Evolutionary conservation across 2,888 invertebrate genomes (phyloP), one percentile per base, ranked within the genome.

Genomic region (Teleiodes luculella): DNA sequence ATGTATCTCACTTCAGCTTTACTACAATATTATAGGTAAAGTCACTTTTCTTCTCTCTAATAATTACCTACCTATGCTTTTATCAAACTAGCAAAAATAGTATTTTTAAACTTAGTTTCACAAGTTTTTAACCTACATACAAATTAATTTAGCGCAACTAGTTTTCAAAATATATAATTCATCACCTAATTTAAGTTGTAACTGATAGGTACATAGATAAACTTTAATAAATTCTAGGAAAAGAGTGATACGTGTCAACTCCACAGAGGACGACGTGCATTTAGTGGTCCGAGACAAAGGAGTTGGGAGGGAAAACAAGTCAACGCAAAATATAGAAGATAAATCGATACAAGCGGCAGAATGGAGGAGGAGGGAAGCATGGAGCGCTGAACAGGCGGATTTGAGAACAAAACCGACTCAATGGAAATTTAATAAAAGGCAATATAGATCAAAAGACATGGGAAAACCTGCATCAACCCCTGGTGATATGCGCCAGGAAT

Each of bases 281-380:
- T 91, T 94, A 89, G 93, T 94, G 85, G 92, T 92, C 79, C 91
- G 92, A 81, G 94, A 93, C 90, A 92, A 92, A 80, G 93, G 92
- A 87, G 90, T 91, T 82, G 91, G 92, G 76, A 92, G 91, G 84
- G 93, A 94, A 90, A 94, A 92, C 90, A 94, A 94, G 91, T 93
- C 94, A 78, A 94, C 93, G 80, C 94, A 94, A 92, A 93, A 87
- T 82, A 70, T 84, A 83, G 86, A 94, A 89, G 94, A 92, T 90
- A 94, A 94, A 86, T 93, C 94, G 69, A 92, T 94, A 78, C 94
- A 94, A 91, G 92, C 93, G 67, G 93, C 92, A 60, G 94, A 94
- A 76, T 94, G 94, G 94, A 93, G 93, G 71, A 90, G 93, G 75
- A 92, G 94, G 74, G 96, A 96, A 90, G 96, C 96, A 30, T 96